A percentile compares a stretch with the other conserved stretches of the same genome.
Conservation (phyloP, 2,888 invertebrate genomes). For the Syrphus vitripennis region DNA sequence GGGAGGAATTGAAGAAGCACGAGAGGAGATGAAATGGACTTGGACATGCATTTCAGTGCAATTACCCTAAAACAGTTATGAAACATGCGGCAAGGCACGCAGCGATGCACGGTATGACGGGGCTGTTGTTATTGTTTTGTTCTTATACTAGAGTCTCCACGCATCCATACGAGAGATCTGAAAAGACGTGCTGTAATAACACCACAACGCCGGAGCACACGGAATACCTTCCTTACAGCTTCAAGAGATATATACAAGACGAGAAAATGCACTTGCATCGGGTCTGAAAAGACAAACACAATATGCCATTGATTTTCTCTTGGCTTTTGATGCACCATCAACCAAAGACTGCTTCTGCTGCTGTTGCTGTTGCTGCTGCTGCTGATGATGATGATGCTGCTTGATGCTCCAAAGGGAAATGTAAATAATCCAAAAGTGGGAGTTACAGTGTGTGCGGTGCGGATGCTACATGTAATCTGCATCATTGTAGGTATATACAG, state of each 20-base stretch:
- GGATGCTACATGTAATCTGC: slow-evolving; percentile 64
- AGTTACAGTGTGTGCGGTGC: slow-evolving; percentile 63
- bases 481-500: slow-evolving; percentile 16
- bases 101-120: slow-evolving; percentile 43
- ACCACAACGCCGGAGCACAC: slow-evolving; percentile 7
- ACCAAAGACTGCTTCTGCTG: background rate
- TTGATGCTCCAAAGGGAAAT: slow-evolving; percentile 63
- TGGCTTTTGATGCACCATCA: slow-evolving; percentile 20
- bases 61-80: slow-evolving; percentile 70
- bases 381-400: slow-evolving; percentile 1
- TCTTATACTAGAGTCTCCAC: slow-evolving; percentile 21
- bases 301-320: slow-evolving; percentile 40
- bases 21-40: slow-evolving; percentile 4
- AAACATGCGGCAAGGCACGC: slow-evolving; percentile 68
- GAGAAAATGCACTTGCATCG: slow-evolving; percentile 56
- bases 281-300: slow-evolving; percentile 44
- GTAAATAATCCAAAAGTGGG: slow-evolving; percentile 70
- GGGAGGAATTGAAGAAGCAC: background rate
- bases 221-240: slow-evolving; percentile 7
- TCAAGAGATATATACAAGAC: slow-evolving; percentile 28
- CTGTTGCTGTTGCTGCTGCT: background rate
- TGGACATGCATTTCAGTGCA: slow-evolving; percentile 64
- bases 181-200: slow-evolving; percentile 63
- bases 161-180: slow-evolving; percentile 42
- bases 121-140: slow-evolving; percentile 1